These are phyloP conservation scores for Arvicanthis niloticus DNA, from an alignment of 2,113 vertebrate genomes.

Conservation along the genomic window DNA sequence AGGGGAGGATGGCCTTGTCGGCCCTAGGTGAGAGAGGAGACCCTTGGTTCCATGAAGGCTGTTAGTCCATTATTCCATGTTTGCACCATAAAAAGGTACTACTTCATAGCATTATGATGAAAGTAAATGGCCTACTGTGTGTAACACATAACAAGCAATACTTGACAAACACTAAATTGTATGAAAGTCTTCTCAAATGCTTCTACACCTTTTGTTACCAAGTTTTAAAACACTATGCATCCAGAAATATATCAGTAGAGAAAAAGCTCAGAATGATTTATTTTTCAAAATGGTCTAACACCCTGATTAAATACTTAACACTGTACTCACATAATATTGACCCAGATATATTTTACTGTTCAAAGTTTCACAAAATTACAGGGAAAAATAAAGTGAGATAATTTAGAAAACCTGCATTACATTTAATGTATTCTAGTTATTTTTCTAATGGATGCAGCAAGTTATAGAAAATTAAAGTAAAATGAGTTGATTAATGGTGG, in stretches of 20 bases:
- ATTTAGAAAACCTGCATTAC: not conserved
- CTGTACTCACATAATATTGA: not conserved
- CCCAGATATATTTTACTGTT: not conserved
- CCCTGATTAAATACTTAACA: not conserved
- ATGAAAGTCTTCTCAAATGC: not conserved
- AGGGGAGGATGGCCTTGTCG: no score
- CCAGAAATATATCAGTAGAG: not conserved
- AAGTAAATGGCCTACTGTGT: not conserved
- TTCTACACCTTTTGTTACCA: not conserved
- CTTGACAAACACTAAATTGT: not conserved
- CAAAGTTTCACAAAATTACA: not conserved
- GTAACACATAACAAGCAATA: not conserved
- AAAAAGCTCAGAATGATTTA: not conserved
- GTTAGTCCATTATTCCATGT: not conserved
- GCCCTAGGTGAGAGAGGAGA: no score
- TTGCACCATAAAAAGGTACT: not conserved
- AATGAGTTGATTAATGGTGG: not conserved
- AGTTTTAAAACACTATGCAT: not conserved
- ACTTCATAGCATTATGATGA: not conserved
- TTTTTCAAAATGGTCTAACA: not conserved
- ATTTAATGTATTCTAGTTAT: not conserved
- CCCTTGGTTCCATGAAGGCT: no score
- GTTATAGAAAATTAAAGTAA: slow-evolving; percentile 52
- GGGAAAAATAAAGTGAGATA: not conserved
- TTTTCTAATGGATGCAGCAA: slow-evolving; percentile 25